Conservation (phyloP, 2,797 vertebrate species). For the Cynodonichthys magdalenae region DNA sequence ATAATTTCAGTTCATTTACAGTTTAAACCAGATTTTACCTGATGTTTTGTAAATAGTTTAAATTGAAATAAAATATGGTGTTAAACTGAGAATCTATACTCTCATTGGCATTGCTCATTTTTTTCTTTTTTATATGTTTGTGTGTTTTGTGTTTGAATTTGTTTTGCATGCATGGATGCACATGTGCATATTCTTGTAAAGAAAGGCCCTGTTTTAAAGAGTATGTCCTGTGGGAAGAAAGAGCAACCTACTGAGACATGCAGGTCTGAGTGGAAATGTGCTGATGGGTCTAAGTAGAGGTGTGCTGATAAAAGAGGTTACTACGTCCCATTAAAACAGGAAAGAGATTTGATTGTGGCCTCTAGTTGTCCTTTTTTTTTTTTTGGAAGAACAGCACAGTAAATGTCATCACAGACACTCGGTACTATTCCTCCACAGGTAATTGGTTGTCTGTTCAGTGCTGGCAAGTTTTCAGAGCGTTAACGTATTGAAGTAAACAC, state of each 20-base stretch:
- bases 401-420: slow-evolving; percentile 38
- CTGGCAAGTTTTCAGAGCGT: neutral
- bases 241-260: slow-evolving; percentile 66
- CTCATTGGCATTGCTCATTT: neutral
- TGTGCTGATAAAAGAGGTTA: slow-evolving; percentile 63
- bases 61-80: too few relatives aligned
- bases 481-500: slow-evolving; percentile 2
- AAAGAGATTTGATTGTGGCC: slow-evolving; percentile 60
- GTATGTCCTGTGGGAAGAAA: slow-evolving; percentile 42
- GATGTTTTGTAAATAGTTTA: too few relatives aligned
- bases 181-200: slow-evolving; percentile 34
- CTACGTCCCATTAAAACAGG: slow-evolving; percentile 60
- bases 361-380: slow-evolving; percentile 61
- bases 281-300: slow-evolving; percentile 59
- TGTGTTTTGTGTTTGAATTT: neutral
- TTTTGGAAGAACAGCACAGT: slow-evolving; percentile 38
- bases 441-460: slow-evolving; percentile 33
- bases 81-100: neutral
- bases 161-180: slow-evolving; percentile 31
- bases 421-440: slow-evolving; percentile 26
- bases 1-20: too few relatives aligned
- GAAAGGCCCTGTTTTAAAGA: slow-evolving; percentile 41
- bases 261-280: slow-evolving; percentile 64
- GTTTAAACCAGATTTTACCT: too few relatives aligned
- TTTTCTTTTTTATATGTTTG: neutral